Conservation (phyloP, 2,113 vertebrate genomes). For the Phyllostomus discolor region DNA sequence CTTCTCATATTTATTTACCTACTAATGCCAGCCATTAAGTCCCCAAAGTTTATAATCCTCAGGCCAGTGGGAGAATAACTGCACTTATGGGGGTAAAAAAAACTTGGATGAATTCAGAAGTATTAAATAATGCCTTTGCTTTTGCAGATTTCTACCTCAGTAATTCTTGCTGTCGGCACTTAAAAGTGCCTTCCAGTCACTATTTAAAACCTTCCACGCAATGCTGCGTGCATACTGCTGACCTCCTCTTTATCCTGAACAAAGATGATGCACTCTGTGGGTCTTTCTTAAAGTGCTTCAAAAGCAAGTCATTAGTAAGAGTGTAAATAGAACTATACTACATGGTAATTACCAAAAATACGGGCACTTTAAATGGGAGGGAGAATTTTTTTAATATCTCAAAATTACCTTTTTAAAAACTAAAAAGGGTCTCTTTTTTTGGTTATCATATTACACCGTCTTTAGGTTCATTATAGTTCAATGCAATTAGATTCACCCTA, state of each 20-base stretch:
- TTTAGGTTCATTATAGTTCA: slow-evolving; percentile 37
- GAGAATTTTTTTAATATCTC: neutral
- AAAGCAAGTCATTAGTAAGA: slow-evolving; percentile 61
- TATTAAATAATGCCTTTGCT: slow-evolving; percentile 61
- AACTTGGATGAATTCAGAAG: slow-evolving; percentile 37
- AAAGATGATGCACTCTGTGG: slow-evolving; percentile 22
- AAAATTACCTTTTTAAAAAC: neutral
- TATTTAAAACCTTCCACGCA: slow-evolving; percentile 30
- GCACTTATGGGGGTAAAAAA: neutral
- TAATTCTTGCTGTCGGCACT: slow-evolving; percentile 52
- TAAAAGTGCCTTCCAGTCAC: slow-evolving; percentile 51
- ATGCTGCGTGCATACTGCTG: neutral
- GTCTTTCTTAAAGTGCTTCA: slow-evolving; percentile 61
- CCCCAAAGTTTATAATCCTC: slow-evolving; percentile 45
- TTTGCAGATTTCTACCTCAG: slow-evolving; percentile 67
- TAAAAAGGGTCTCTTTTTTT: neutral
- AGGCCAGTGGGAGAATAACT: slow-evolving; percentile 51
- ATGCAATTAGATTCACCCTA: slow-evolving; percentile 24
- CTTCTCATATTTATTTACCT: slow-evolving; percentile 50
- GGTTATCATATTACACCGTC: neutral
- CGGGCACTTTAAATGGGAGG: slow-evolving; percentile 3
- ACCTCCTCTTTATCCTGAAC: slow-evolving; percentile 32
- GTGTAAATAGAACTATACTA: slow-evolving; percentile 59
- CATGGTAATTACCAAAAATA: slow-evolving; percentile 38
- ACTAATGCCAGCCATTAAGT: neutral